Evolutionary conservation across 2,888 invertebrate species (phyloP).

Genomic region (Patella pellucida): DNA sequence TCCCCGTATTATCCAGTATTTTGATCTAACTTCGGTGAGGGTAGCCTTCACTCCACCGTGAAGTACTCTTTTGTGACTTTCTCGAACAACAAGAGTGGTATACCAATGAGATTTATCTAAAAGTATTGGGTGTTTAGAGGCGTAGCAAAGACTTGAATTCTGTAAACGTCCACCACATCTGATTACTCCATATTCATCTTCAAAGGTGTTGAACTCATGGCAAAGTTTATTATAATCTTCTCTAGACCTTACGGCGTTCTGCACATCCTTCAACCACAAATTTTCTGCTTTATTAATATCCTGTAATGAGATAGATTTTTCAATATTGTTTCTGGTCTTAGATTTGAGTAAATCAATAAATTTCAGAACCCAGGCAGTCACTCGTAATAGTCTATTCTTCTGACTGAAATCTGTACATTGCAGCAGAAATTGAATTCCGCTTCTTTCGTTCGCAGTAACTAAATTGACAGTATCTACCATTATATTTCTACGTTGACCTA

Average conservation of each 20-base stretch:
- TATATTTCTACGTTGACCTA: not conserved
- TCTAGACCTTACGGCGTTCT: not conserved
- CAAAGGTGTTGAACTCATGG: not conserved
- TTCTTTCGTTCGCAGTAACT: not conserved
- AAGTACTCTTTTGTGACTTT: not conserved
- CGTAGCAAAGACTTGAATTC: not conserved
- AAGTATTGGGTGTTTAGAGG: not conserved
- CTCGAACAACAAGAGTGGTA: not conserved
- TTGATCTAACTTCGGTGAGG: not conserved
- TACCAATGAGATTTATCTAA: conserved; percentile 6
- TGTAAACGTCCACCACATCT: conserved; percentile 1
- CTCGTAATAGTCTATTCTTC: conserved; percentile 1
- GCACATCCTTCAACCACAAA: not conserved
- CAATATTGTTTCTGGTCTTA: not conserved
- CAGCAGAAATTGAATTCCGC: not conserved
- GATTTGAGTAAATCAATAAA: not conserved
- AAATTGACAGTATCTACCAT: not conserved
- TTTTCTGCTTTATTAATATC: not conserved
- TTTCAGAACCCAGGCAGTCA: not conserved
- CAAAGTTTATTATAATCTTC: conserved; percentile 1
- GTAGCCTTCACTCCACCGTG: conserved; percentile 1
- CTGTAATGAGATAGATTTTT: not conserved
- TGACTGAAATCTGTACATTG: not conserved
- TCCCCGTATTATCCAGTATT: not conserved
- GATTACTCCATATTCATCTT: not conserved